Conservation (phyloP, 2,888 invertebrate genomes). For the Priapulus caudatus region DNA sequence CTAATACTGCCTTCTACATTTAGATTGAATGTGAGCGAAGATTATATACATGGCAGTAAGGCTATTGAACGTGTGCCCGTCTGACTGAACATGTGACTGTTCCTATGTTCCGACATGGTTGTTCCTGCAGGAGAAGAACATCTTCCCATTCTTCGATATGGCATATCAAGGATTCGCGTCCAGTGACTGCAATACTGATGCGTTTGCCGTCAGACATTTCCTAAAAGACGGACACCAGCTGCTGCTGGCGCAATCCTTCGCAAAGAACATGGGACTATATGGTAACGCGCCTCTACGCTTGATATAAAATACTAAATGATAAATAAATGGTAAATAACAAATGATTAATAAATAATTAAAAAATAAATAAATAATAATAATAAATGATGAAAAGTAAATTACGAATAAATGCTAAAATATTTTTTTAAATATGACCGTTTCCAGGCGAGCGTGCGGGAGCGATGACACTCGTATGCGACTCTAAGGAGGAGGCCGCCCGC, state of each 20-base stretch:
- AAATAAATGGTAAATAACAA: no score
- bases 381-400: no score
- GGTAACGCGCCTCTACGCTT: constrained; percentile 44
- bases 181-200: constrained; percentile 68
- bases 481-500: constrained; percentile 64
- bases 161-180: constrained; percentile 93
- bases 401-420: no score
- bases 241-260: constrained; percentile 80
- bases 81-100: no score
- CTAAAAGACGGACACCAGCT: constrained; percentile 75
- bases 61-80: no score
- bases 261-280: constrained; percentile 89
- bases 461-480: constrained; percentile 60
- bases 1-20: no score
- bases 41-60: no score
- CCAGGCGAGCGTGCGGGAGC: constrained; percentile 86
- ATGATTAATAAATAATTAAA: no score
- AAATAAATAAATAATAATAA: no score
- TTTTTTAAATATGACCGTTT: constrained; percentile 14
- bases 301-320: no score
- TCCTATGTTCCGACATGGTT: no score
- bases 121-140: constrained; percentile 43
- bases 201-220: constrained; percentile 74
- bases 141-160: constrained; percentile 93
- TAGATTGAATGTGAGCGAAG: no score